phyloP scores from a whole-genome alignment of 1,140 invertebrate genomes.

The Aphaenogaster ashmeadi region DNA sequence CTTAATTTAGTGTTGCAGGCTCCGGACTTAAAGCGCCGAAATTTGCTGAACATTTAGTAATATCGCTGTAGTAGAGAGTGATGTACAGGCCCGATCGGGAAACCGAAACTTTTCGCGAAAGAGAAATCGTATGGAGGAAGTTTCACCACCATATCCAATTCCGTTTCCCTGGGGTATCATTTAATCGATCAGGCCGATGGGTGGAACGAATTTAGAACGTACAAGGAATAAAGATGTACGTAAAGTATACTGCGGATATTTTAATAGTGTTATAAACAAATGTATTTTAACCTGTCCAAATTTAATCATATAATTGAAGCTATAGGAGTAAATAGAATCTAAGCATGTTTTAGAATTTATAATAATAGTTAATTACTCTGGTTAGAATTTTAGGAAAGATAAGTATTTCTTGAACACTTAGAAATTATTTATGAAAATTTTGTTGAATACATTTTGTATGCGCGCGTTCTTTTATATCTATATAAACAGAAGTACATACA shows the following conservation, averaged over 20 bases:
- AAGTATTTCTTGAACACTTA: not conserved
- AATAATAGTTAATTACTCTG: not conserved
- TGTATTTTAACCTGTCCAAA: not conserved
- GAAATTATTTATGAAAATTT: constrained; percentile 8
- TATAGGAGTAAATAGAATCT: not conserved
- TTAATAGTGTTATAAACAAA: constrained; percentile 16
- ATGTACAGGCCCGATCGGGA: not conserved
- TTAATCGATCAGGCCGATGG: constrained; percentile 70
- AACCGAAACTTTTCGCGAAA: constrained; percentile 35
- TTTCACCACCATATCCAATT: constrained; percentile 66
- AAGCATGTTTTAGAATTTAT: not conserved
- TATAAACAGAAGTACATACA: not conserved
- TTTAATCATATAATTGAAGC: not conserved
- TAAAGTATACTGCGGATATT: constrained; percentile 3
- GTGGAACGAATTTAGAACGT: constrained; percentile 44
- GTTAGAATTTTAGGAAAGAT: not conserved
- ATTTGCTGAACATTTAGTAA: constrained; percentile 39
- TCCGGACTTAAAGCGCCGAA: constrained; percentile 4
- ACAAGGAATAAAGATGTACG: constrained; percentile 4
- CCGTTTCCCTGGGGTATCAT: constrained; percentile 65
- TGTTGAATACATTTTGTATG: not conserved
- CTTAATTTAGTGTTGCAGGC: constrained; percentile 30
- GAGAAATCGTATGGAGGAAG: constrained; percentile 58
- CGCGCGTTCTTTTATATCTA: not conserved
- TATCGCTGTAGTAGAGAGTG: constrained; percentile 7